Evolutionary conservation across 2,888 invertebrate species (phyloP).

Genomic region (Cryptosula pallasiana): DNA sequence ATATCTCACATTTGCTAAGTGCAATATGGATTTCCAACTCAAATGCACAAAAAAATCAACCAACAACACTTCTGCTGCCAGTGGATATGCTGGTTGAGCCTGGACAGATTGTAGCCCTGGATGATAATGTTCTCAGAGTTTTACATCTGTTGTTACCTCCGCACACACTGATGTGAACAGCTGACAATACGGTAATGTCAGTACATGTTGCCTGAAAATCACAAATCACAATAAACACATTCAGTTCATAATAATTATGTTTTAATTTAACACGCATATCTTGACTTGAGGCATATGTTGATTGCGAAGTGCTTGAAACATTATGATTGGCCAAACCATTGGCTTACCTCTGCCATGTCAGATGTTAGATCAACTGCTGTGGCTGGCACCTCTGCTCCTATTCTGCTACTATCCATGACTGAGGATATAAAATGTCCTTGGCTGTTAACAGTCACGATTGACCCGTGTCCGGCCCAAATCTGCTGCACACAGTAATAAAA

Average conservation of each 20-base stretch:
- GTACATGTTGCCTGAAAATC: constrained; percentile 15
- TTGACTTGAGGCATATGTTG: too few species aligned
- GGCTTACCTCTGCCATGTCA: not conserved
- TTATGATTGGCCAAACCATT: too few species aligned
- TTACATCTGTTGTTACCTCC: not conserved
- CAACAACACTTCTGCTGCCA: not conserved
- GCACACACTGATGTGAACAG: not conserved
- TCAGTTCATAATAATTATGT: too few species aligned
- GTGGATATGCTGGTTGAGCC: constrained; percentile 13
- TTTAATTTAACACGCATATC: too few species aligned
- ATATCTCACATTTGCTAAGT: too few species aligned
- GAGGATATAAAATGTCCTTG: not conserved
- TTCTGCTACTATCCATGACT: not conserved
- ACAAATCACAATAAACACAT: too few species aligned
- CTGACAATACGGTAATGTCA: not conserved
- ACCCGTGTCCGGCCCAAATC: constrained; percentile 18
- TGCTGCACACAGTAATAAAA: not conserved
- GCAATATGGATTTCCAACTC: too few species aligned
- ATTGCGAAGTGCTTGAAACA: too few species aligned
- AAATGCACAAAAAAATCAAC: too few species aligned
- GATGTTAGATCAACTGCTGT: constrained; percentile 4
- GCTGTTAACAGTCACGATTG: not conserved
- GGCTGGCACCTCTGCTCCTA: not conserved
- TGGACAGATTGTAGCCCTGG: not conserved
- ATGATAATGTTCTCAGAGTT: not conserved